Evolutionary conservation across 2,797 vertebrate species (phyloP).

Genomic region (Zalophus californianus): DNA sequence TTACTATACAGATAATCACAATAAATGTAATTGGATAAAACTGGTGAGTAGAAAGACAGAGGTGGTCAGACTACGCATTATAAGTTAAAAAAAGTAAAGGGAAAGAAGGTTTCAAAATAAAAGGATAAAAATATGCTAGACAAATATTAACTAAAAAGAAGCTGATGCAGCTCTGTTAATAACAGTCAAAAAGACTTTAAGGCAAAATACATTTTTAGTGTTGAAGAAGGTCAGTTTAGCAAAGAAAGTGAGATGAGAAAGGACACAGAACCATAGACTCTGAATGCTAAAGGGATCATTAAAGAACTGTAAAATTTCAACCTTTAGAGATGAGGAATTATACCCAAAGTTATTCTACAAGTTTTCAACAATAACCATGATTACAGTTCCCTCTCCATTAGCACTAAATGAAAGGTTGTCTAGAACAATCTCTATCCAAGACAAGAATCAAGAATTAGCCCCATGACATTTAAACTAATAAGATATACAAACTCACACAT

Average conservation of each 20-base stretch:
- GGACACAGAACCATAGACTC: neutral
- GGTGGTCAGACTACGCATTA: neutral
- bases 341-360: neutral
- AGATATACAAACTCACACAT: neutral
- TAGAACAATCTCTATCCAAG: neutral
- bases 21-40: slow-evolving; percentile 68
- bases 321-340: neutral
- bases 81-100: neutral
- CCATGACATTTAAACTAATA: neutral
- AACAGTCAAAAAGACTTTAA: neutral
- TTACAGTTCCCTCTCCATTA: neutral
- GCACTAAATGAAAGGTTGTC: neutral
- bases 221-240: neutral
- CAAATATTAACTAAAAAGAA: neutral
- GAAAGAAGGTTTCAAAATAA: neutral
- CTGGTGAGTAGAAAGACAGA: neutral
- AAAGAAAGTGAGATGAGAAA: neutral
- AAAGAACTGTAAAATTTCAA: neutral
- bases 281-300: neutral
- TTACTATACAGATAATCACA: slow-evolving; percentile 14
- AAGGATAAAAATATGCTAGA: neutral
- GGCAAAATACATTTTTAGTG: neutral
- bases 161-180: neutral
- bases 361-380: neutral
- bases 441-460: neutral